Base-by-base conservation (phyloP, 2,888 invertebrate species). In the Apoda limacodes region DNA sequence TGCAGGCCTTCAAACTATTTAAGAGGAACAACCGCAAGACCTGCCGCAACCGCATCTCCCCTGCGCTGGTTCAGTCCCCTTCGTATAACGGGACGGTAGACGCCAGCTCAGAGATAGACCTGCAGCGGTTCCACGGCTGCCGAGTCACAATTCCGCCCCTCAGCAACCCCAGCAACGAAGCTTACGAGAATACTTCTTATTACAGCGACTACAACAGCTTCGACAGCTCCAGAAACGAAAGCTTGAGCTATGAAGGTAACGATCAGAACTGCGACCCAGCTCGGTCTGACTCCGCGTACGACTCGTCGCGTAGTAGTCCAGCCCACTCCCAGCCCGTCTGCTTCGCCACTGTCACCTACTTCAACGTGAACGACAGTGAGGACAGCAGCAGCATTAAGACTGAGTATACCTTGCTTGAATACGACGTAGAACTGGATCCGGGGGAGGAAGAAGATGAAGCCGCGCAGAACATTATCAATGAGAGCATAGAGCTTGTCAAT, bases 1-100 rank as follows among this genome's bases (percentile, higher is more conserved):
- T 25, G 5, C 69, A 80, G 78, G 78, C 78, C 48, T 76, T 80
- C 65, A 80, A 78, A 45, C 46, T 80, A 19, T 80, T 80, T 61
- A 78, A 76, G 35, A 40, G 68, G 21, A 72, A 50, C 48, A 62
- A 40, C 28, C 62, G 63, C 34, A 75, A 74, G 42, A 52, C 45
- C 39, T 42, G 60, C 1, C 64, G 70, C 3, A 78, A 78, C 52
- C 58, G 68, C 13, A 63, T 80, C 24, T 75, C 78, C 0, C 78
- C 78, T 0, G 62, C 60, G 9, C 51, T 69, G 17, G 58, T 65
- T 9, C 66, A 64, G 23, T 66, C 70, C 1, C 72, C 72, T 0
- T 68, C 72, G 1, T 70, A 70, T 61, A 70, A 58, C 51, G 76
- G 76, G 9, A 74, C 76, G 0, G 71, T 72, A 3, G 76, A 78